A percentile compares a stretch with the other conserved stretches of the same genome.
phyloP scores from a whole-genome alignment of 2,113 vertebrate genomes.

The Chamaea fasciata region DNA sequence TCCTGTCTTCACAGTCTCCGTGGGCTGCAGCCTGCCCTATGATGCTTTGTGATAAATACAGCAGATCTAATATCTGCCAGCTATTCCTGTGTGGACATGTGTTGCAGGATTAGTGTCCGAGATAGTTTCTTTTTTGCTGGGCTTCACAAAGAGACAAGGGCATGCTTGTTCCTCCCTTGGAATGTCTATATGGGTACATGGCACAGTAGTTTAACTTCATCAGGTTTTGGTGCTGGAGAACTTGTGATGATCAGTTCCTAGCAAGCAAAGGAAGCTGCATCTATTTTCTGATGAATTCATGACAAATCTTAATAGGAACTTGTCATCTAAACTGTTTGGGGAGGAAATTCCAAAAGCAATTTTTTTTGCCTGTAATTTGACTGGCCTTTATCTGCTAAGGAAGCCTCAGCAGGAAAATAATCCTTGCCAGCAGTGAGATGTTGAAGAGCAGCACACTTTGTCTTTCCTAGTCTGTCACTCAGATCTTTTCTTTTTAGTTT shows the following conservation, averaged over 20 bases:
- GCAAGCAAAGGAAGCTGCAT: not conserved
- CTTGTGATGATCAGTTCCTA: not conserved
- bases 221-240: not conserved
- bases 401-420: not conserved
- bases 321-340: conserved; percentile 15
- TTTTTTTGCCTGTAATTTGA: not conserved
- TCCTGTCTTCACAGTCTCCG: accelerated
- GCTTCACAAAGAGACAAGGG: not conserved
- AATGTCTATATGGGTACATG: accelerated
- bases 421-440: not conserved
- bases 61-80: too few species aligned
- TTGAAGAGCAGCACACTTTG: not conserved
- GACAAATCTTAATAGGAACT: not conserved
- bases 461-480: not conserved
- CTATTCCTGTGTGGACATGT: accelerated
- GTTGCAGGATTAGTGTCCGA: not conserved
- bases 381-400: not conserved
- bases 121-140: not conserved
- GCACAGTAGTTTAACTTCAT: accelerated
- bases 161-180: accelerated
- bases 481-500: not conserved
- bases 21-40: not conserved
- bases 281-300: not conserved
- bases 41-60: not conserved
- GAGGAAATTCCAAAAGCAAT: not conserved